phyloP scores from a whole-genome alignment of 1,140 invertebrate genomes.

The Mamestra configurata region DNA sequence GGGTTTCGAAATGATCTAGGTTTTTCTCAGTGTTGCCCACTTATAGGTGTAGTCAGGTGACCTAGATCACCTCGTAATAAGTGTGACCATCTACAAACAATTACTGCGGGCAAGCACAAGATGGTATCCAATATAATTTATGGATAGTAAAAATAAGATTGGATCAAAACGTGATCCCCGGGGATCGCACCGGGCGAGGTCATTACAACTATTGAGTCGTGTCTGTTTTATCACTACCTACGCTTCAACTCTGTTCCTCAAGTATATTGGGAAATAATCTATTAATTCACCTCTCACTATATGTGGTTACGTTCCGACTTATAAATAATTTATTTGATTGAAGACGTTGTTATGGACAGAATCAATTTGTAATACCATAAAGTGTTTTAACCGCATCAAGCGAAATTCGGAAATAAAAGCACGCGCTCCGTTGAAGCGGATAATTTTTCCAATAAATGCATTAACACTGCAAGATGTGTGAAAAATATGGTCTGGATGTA shows the following conservation, averaged over 20 bases:
- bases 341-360: constrained; percentile 20
- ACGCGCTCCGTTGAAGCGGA: background rate
- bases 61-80: constrained; percentile 27
- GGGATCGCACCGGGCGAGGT: constrained; percentile 50
- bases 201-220: constrained; percentile 55
- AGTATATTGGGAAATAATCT: constrained; percentile 44
- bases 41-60: constrained; percentile 24
- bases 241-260: constrained; percentile 41
- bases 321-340: constrained; percentile 23
- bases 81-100: constrained; percentile 50
- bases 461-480: background rate
- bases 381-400: background rate
- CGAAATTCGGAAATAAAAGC: background rate
- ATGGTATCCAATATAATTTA: constrained; percentile 52
- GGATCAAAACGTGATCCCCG: constrained; percentile 51
- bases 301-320: constrained; percentile 5
- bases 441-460: background rate
- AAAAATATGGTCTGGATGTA: background rate
- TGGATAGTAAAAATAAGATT: constrained; percentile 58
- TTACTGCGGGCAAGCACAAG: constrained; percentile 46
- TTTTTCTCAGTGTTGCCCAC: background rate
- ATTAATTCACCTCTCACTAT: constrained; percentile 28
- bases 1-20: constrained; percentile 3
- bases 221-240: constrained; percentile 55
- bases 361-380: constrained; percentile 1